A percentile compares a stretch with the other conserved stretches of the same genome.
Evolutionary conservation across 2,113 vertebrate genomes (phyloP).

Genomic region (Trogon surrucura): DNA sequence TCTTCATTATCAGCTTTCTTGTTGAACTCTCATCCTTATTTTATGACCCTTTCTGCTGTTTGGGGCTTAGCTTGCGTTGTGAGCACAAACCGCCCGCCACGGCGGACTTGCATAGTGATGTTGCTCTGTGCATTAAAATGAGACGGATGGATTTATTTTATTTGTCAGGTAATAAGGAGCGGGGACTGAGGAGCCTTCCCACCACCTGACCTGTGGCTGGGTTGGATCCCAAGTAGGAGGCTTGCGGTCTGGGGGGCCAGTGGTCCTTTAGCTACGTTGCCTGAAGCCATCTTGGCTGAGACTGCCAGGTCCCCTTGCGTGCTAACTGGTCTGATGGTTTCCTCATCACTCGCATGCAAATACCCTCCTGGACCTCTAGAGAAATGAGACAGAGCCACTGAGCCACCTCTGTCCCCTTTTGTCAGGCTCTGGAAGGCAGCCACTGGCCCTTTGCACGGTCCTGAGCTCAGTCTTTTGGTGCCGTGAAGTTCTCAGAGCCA

Average conservation of each 20-base stretch:
- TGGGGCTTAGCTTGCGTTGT: conserved; percentile 7
- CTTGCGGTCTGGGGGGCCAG: background rate
- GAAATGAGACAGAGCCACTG: background rate
- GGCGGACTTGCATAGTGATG: background rate
- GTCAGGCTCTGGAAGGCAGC: background rate
- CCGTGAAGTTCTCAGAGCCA: background rate
- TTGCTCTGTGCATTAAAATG: background rate
- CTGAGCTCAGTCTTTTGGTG: background rate
- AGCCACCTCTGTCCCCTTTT: background rate
- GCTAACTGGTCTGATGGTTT: background rate
- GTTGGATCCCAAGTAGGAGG: background rate
- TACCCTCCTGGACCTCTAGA: background rate
- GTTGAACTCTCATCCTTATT: conserved; percentile 47
- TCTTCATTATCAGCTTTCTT: conserved; percentile 31
- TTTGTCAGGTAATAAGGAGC: background rate
- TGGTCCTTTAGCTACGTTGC: background rate
- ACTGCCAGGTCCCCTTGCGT: background rate
- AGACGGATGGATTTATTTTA: conserved; percentile 1
- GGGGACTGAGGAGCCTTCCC: background rate
- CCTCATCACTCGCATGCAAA: background rate
- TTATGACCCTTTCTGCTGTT: conserved; percentile 27
- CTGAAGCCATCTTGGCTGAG: background rate
- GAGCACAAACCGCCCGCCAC: background rate
- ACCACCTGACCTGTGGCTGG: background rate
- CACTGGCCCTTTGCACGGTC: background rate